Base-by-base conservation (phyloP, 2,113 vertebrate genomes). In the Ginglymostoma cirratum region DNA sequence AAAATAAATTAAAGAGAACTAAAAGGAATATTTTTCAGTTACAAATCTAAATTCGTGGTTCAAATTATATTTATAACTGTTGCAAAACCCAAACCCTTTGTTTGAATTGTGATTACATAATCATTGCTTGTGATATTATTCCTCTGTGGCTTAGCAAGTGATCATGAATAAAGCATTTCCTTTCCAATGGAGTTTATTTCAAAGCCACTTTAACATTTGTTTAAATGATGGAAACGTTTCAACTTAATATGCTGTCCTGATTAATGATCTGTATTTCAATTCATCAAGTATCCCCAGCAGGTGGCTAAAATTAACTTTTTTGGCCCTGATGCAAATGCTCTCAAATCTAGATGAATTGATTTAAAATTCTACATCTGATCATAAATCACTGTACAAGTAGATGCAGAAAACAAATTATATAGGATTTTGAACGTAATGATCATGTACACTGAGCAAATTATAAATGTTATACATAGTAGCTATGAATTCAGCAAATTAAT, bases 281-380 rank as follows among this genome's bases (percentile, higher is more conserved):
- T 95, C 69, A 48, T 95, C 45, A 72, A 14, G 94, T 72, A 94
- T 69, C 69, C 38, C 38, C 38, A 69, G 34, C 92, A 67, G 65
- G 66, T 70, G 67, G 42, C 92, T 45, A 94, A 70, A 70, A 95
- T 95, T 52, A 95, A 90, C 30, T 90, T 95, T 72, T 70, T 72
- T 72, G 94, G 69, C 23, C 15, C 67, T 34, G 67, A 95, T 95
- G 52, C 69, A 34, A 72, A 72, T 72, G 48, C 21, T 48, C 69
- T 38, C 38, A 90, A 90, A 90, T 90, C 52, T 61, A 93, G 89
- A 72, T 30, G 72, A 95, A 52, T 52, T 70, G 72, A 76, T 72
- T 95, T 30, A 72, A 52, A 48, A 70, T 95, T 95, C 67, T 95
- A 69, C 94, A 95, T 52, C 24, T 94, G 69, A 72, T 95, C 89